Evolutionary conservation across 2,113 vertebrate species (phyloP).

Genomic region (Capreolus pygargus): DNA sequence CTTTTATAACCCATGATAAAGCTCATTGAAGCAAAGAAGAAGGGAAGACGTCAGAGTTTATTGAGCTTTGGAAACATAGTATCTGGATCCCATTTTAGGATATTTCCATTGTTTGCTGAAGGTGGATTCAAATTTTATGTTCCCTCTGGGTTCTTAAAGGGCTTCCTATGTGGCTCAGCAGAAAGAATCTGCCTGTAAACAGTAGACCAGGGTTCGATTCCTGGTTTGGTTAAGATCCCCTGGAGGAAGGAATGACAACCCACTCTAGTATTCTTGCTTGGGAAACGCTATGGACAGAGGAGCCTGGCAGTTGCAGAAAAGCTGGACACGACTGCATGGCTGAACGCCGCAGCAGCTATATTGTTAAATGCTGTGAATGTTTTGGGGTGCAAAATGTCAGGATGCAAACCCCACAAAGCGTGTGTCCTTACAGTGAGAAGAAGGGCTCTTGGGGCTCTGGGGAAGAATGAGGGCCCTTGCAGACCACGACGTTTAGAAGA

Average conservation of each 20-base stretch:
- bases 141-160: background rate
- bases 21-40: background rate
- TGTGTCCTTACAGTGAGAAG: fast-evolving
- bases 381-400: background rate
- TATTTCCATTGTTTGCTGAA: background rate
- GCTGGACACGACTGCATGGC: background rate
- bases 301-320: background rate
- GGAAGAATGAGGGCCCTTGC: background rate
- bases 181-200: background rate
- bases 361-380: background rate
- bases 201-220: background rate
- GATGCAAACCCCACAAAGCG: background rate
- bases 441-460: fast-evolving
- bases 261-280: background rate
- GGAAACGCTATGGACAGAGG: background rate
- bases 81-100: background rate
- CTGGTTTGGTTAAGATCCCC: background rate
- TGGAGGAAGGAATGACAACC: background rate
- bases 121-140: background rate
- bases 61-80: background rate
- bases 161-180: background rate
- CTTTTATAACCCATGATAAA: background rate
- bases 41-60: background rate
- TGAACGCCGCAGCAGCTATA: background rate
- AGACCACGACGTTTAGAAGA: fast-evolving